A percentile compares a stretch with the other conserved stretches of the same genome.
Evolutionary conservation across 1,140 invertebrate genomes (phyloP).

Genomic region (Carposina sasakii): DNA sequence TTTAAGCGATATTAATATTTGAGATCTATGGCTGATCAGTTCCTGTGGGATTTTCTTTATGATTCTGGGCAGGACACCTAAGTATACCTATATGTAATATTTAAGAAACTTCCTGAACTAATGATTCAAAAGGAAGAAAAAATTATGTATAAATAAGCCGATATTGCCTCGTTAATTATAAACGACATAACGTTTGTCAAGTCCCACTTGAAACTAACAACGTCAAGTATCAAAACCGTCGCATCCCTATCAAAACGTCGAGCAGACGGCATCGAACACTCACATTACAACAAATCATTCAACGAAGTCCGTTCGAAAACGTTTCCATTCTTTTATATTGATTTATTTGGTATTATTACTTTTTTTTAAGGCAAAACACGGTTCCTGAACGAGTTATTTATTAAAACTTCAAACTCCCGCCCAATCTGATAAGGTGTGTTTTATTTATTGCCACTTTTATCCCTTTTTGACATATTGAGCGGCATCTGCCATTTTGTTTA

Average conservation of each 20-base stretch:
- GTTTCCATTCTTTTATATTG: constrained; percentile 67
- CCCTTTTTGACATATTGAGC: constrained; percentile 17
- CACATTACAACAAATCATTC: constrained; percentile 66
- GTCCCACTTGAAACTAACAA: no score
- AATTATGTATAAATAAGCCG: no score
- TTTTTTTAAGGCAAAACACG: constrained; percentile 47
- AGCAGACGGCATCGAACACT: constrained; percentile 44
- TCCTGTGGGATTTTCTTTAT: no score
- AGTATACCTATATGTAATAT: no score
- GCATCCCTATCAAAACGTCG: not conserved
- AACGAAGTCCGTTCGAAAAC: constrained; percentile 45
- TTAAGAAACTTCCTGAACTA: no score
- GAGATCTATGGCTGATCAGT: no score
- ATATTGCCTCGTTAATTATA: no score
- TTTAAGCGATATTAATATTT: no score
- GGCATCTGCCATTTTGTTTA: constrained; percentile 27
- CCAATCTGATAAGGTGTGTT: constrained; percentile 53
- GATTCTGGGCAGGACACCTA: no score
- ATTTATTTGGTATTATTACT: constrained; percentile 70
- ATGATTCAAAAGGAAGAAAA: no score
- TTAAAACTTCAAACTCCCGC: constrained; percentile 57
- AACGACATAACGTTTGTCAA: no score
- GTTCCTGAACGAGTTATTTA: constrained; percentile 49
- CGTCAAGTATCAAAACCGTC: constrained; percentile 45
- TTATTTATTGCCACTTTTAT: constrained; percentile 44